Percentiles rank a stretch among this genome's conserved stretches.
phyloP scores from a whole-genome alignment of 2,113 vertebrate genomes.

The Rhinolophus sinicus region DNA sequence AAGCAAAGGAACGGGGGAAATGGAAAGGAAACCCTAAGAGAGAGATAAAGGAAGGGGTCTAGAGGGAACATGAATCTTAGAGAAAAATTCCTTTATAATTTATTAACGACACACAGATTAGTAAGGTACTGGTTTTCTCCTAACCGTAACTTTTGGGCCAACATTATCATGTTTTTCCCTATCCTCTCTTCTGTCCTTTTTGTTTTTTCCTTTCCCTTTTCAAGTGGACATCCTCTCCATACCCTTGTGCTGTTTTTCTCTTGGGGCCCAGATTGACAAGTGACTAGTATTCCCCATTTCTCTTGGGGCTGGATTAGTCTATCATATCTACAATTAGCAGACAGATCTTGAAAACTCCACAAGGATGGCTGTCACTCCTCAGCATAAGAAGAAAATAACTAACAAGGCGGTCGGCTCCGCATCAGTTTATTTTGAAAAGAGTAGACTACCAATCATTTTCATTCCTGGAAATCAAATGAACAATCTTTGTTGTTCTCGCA shows the following conservation, averaged over 20 bases:
- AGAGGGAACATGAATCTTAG: background rate
- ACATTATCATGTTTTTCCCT: background rate
- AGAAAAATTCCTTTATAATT: background rate
- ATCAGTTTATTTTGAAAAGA: constrained; percentile 62
- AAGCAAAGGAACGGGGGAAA: constrained; percentile 36
- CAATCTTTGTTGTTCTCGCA: constrained; percentile 13
- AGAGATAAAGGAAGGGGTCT: background rate
- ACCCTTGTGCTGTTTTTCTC: background rate
- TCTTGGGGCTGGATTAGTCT: background rate
- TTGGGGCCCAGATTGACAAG: background rate
- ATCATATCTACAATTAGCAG: background rate
- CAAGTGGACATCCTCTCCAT: background rate
- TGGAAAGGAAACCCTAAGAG: background rate
- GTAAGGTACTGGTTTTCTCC: background rate
- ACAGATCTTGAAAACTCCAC: background rate
- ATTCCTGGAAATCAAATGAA: constrained; percentile 68
- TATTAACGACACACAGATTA: background rate
- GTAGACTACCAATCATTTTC: constrained; percentile 27
- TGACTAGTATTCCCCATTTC: background rate
- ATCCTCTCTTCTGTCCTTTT: background rate
- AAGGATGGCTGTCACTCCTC: background rate
- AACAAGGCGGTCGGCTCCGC: background rate
- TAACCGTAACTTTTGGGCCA: background rate
- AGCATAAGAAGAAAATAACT: background rate
- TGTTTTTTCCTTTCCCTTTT: background rate